Evolutionary conservation across 2,113 vertebrate species (phyloP).

Genomic region (Psittacara wagleri): DNA sequence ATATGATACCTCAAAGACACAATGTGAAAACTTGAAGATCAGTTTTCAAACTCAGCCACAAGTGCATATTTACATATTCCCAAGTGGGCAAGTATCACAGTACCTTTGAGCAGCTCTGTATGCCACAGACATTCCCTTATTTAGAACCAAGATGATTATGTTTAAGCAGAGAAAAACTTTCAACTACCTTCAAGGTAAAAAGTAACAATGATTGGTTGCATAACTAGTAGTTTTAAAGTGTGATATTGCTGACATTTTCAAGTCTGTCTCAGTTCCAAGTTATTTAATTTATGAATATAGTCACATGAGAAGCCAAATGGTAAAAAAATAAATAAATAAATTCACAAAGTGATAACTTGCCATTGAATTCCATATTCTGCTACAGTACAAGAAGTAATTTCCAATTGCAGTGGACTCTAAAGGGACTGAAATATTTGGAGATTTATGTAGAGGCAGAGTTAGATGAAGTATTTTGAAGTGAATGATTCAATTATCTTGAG

Average conservation of each 20-base stretch:
- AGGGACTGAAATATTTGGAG: conserved; percentile 54
- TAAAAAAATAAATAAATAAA: not conserved
- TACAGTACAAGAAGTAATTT: conserved; percentile 46
- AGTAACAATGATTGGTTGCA: not conserved
- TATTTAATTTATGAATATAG: not conserved
- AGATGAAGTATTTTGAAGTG: conserved; percentile 27
- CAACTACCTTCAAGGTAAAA: not conserved
- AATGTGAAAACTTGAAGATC: not conserved
- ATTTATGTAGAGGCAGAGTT: conserved; percentile 20
- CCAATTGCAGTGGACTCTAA: conserved; percentile 53
- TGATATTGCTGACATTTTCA: not conserved
- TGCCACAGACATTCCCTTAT: not conserved
- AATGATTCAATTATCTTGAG: conserved; percentile 53
- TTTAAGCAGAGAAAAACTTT: not conserved
- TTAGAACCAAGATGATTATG: not conserved
- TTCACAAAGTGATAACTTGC: not conserved
- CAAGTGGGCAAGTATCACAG: not conserved
- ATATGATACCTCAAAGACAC: not conserved
- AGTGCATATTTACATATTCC: not conserved
- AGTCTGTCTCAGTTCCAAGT: not conserved
- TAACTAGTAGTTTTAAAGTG: not conserved
- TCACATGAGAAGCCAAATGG: not conserved
- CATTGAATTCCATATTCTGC: conserved; percentile 23
- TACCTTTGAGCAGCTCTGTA: not conserved
- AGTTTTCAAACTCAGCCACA: not conserved